Evolutionary conservation across 1,140 invertebrate genomes (phyloP).

Genomic region (Limonius californicus): DNA sequence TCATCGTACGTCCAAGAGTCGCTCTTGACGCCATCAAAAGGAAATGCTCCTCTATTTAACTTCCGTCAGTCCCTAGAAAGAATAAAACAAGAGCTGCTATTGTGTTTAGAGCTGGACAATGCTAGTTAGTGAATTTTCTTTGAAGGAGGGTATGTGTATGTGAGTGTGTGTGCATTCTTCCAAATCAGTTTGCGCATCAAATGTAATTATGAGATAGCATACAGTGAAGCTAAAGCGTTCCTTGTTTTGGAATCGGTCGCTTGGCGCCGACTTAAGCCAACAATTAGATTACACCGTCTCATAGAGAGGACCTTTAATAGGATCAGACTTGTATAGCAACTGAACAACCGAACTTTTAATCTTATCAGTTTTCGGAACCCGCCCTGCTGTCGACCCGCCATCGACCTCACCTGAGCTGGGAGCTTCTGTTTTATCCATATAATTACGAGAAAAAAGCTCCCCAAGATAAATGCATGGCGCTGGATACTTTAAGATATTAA

Average conservation of each 20-base stretch:
- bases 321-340: constrained; percentile 26
- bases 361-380: constrained; percentile 26
- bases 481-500: constrained; percentile 2
- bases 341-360: constrained; percentile 27
- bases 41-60: no score
- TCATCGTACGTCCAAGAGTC: no score
- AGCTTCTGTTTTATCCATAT: background rate
- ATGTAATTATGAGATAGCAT: no score
- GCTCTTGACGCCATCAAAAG: no score
- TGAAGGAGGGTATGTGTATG: no score
- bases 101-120: no score
- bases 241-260: background rate
- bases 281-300: constrained; percentile 23
- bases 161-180: no score
- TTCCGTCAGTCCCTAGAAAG: no score
- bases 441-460: background rate
- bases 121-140: no score
- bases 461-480: background rate
- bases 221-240: no score
- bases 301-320: constrained; percentile 24
- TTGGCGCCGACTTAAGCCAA: constrained; percentile 20
- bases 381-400: constrained; percentile 7
- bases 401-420: constrained; percentile 20
- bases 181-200: no score
- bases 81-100: no score